A percentile compares a stretch with the other conserved stretches of the same genome.
These are phyloP conservation scores for Scrobipalpa costella DNA, from an alignment of 2,888 invertebrate genomes.

Conservation along the genomic window DNA sequence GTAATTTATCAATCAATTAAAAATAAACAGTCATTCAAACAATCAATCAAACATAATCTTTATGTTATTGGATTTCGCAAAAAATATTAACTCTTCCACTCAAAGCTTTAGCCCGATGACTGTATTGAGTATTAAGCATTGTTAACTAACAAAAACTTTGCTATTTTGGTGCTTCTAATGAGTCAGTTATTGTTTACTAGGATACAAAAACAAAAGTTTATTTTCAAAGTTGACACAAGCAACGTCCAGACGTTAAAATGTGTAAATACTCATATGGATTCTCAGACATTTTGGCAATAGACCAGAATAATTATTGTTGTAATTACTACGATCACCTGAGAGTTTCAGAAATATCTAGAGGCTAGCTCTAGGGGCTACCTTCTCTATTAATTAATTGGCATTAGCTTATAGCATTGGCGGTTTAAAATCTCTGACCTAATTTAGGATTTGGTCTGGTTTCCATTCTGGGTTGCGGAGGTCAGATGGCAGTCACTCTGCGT, in stretches of 20 bases:
- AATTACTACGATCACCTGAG: neutral
- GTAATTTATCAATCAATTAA: no score
- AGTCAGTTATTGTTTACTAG: neutral
- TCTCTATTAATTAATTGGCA: neutral
- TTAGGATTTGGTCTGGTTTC: no score
- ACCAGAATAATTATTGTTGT: neutral
- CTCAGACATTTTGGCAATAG: neutral
- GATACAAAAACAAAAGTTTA: constrained; percentile 1
- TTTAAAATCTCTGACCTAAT: no score
- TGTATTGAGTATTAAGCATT: neutral
- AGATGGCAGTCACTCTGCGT: no score
- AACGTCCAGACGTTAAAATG: neutral
- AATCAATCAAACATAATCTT: no score
- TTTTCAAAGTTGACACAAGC: neutral
- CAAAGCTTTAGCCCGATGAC: no score
- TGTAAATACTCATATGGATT: neutral
- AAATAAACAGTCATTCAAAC: no score
- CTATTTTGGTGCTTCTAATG: neutral
- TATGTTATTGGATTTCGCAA: no score
- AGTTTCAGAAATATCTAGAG: neutral
- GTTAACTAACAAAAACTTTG: neutral
- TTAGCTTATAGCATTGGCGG: no score
- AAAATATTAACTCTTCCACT: no score
- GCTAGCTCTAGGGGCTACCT: no score
- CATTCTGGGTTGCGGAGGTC: no score